Evolutionary conservation across 1,140 invertebrate genomes (phyloP), one percentile per base, ranked within the genome.

Genomic region (Protaetia brevitarsis): DNA sequence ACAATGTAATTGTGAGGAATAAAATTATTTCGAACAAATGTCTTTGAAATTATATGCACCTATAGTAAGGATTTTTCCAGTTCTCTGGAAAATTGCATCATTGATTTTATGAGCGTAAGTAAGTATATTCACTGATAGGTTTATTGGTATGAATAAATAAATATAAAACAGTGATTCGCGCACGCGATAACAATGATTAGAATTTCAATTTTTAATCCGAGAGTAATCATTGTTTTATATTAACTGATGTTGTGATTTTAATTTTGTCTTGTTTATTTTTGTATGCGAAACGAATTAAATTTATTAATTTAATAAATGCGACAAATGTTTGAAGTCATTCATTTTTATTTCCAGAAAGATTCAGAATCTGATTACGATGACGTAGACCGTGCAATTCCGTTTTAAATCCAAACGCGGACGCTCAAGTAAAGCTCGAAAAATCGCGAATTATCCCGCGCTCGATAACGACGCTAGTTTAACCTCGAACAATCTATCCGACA

Each of bases 291-390:
- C 7, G 19, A 66, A 26, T 37, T 61, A 21, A 23, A 27, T 19
- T n/a, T 19, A 19, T 30, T 21, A 31, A 31, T 66, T 61, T 36
- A 23, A 51, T 45, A n/a, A 7, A 19, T 16, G 3, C 23, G 23
- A 45, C 37, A 19, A 16, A 45, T 16, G 16, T 2, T 19, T n/a
- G n/a, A n/a, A n/a, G n/a, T n/a, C n/a, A n/a, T n/a, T n/a, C 31
- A 59, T 61, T 67, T 65, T 60, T 66, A 36, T 65, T 71, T 72
- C 45, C 66, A 78, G 76, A 78, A 77, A 69, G 74, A 78, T 66
- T 76, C 75, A 2, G 76, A 78, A 66, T 77, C 76, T 5, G 76
- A 78, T 57, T 68, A 68, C 34, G 76, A 78, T 10, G 76, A 78
- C 45, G 5, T 45, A 63, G 61, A 61, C 3, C 56, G 29, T 58